A percentile compares a stretch with the other conserved stretches of the same genome.
Evolutionary conservation across 2,113 vertebrate species (phyloP).

Genomic region (Apodemus speciosus): DNA sequence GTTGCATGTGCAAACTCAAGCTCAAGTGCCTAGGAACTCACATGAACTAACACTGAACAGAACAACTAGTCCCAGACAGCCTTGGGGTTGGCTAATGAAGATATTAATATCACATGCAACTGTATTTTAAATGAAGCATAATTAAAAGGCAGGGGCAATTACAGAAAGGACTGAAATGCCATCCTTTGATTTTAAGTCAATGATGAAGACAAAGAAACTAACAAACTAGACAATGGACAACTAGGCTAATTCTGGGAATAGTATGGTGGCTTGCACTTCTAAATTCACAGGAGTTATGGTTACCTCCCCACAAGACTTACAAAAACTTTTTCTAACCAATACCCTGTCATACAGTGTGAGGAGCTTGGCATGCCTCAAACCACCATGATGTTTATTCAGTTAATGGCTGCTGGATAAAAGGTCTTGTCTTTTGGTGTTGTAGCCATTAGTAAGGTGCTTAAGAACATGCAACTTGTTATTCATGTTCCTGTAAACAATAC

Average conservation of each 20-base stretch:
- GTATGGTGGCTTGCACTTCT: background rate
- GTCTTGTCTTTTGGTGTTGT: too few relatives aligned
- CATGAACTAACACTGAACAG: background rate
- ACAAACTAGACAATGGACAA: background rate
- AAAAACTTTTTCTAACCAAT: background rate
- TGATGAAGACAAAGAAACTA: background rate
- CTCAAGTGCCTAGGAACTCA: accelerated
- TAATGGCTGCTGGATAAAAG: background rate
- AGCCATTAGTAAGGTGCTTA: background rate
- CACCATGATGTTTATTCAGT: background rate
- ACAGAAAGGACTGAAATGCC: background rate
- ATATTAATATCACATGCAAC: accelerated
- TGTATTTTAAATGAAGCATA: background rate
- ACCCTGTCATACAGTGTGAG: background rate
- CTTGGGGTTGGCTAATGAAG: accelerated
- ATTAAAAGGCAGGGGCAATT: background rate
- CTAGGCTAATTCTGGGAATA: background rate
- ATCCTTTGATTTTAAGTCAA: background rate
- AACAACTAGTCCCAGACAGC: accelerated
- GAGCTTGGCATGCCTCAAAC: too few relatives aligned
- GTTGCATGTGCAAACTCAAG: background rate
- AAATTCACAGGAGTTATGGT: background rate
- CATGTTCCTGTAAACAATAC: background rate
- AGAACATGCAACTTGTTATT: background rate
- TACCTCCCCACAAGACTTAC: background rate